Evolutionary conservation across 2,797 vertebrate species (phyloP).

Genomic region (Hafferia zeledoni): DNA sequence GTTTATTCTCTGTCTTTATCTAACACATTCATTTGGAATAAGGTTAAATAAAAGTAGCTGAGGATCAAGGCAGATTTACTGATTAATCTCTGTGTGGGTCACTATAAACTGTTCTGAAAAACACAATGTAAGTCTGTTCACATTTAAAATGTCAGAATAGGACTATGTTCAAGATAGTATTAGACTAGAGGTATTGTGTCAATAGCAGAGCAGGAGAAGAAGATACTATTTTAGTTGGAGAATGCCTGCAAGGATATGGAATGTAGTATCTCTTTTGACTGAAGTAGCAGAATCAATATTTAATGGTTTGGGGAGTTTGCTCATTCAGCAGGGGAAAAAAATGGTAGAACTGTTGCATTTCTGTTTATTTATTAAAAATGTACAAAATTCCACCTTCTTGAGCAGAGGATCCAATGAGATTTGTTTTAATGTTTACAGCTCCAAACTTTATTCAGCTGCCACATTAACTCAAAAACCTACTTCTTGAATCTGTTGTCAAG

Average conservation of each 20-base stretch:
- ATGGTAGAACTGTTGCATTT: neutral
- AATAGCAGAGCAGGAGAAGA: neutral
- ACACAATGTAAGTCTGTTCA: neutral
- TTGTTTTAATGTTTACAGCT: neutral
- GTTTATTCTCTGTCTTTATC: neutral
- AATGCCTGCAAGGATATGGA: neutral
- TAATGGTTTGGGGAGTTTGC: neutral
- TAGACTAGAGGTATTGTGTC: neutral
- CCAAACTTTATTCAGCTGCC: neutral
- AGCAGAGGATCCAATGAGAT: neutral
- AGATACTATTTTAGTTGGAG: neutral
- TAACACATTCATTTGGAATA: neutral
- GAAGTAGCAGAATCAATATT: neutral
- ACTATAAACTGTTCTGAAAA: neutral
- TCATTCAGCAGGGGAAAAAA: neutral
- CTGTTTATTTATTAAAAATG: neutral
- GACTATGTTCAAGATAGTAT: neutral
- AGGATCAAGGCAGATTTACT: neutral
- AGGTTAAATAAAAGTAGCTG: neutral
- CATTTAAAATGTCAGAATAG: conserved; percentile 1
- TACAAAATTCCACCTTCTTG: neutral
- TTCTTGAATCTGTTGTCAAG: neutral
- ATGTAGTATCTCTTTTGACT: neutral
- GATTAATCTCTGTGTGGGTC: neutral
- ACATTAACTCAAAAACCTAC: neutral